Conservation (phyloP, 1,140 invertebrate genomes). For the Coptotermes formosanus region DNA sequence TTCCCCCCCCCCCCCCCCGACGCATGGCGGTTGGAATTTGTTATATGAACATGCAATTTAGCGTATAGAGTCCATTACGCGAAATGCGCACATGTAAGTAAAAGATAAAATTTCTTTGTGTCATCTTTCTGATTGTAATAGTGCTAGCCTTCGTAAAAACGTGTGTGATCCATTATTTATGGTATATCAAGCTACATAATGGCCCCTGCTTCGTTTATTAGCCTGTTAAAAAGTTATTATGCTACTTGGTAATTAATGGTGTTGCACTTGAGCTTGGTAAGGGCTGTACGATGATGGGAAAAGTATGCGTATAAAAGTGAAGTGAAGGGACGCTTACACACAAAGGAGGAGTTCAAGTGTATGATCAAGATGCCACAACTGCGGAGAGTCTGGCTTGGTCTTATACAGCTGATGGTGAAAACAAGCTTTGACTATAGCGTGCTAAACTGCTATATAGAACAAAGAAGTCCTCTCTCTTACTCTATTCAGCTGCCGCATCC, state of each 20-base stretch:
- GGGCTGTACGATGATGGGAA: neutral
- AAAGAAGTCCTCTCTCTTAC: neutral
- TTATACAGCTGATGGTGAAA: neutral
- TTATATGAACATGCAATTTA: too few relatives aligned
- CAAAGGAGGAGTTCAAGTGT: neutral
- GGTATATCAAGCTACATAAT: neutral
- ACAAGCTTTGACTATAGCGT: neutral
- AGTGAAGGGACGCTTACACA: neutral
- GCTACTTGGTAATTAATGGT: neutral
- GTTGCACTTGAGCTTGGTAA: neutral
- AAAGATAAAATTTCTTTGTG: too few relatives aligned
- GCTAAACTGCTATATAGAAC: slow-evolving; percentile 6
- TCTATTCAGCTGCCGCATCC: neutral
- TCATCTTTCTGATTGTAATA: too few relatives aligned
- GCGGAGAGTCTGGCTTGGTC: neutral
- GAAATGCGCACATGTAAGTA: too few relatives aligned
- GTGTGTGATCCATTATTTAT: neutral
- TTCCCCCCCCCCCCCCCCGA: too few relatives aligned
- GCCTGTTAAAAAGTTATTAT: neutral
- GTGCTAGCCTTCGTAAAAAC: neutral
- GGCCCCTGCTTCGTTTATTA: neutral
- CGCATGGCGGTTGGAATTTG: too few relatives aligned
- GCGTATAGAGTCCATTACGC: too few relatives aligned
- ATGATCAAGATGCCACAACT: neutral
- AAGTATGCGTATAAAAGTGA: slow-evolving; percentile 6